Conservation (phyloP, 2,113 vertebrate species). For the Heterocephalus glaber region DNA sequence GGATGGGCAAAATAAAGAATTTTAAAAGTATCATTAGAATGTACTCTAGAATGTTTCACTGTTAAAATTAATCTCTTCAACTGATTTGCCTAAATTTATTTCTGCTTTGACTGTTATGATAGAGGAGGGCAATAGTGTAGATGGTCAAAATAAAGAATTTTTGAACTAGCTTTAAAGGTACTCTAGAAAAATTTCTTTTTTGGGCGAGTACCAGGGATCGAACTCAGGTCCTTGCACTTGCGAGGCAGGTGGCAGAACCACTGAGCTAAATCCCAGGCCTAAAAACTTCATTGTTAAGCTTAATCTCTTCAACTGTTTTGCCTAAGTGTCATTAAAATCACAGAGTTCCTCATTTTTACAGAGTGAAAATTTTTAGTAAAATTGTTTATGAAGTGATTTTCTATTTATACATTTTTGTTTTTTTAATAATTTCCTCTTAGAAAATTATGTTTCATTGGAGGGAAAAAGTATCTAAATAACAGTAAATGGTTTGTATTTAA, state of each 20-base stretch:
- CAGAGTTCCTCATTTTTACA: conserved; percentile 1
- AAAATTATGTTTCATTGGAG: neutral
- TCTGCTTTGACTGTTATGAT: neutral
- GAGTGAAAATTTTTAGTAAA: neutral
- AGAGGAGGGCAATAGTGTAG: neutral
- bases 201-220: too few relatives aligned
- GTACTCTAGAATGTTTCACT: neutral
- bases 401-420: conserved; percentile 17
- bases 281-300: neutral
- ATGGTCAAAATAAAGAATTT: neutral
- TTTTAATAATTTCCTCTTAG: conserved; percentile 24
- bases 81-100: neutral
- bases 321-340: neutral
- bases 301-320: neutral
- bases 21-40: neutral
- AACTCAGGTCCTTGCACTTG: too few relatives aligned
- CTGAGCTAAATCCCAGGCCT: too few relatives aligned
- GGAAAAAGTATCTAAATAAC: neutral
- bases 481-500: neutral
- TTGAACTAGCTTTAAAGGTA: neutral
- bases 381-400: conserved; percentile 10
- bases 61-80: neutral
- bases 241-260: too few relatives aligned
- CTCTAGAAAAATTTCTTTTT: neutral
- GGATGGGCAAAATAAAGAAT: neutral